Base-by-base conservation (phyloP, 2,797 vertebrate genomes). In the Erpetoichthys calabaricus region DNA sequence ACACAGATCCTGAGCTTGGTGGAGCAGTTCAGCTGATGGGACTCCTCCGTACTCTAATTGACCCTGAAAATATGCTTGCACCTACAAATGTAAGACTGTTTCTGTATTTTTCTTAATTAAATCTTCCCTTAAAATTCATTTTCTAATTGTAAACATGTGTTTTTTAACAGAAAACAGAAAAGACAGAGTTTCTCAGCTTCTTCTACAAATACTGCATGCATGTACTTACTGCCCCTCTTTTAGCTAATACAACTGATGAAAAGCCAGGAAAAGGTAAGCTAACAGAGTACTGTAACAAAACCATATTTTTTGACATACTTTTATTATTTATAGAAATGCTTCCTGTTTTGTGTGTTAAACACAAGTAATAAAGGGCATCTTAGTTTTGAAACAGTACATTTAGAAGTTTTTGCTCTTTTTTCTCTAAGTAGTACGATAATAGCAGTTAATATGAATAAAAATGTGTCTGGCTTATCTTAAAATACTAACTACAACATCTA, bases 171-270 rank as follows among this genome's bases (percentile, higher is more conserved):
- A 99, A 99, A 95, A 93, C 94, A 0, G 96, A 99, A 74, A 99
- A 98, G 80, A 98, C 94, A 0, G 96, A 99, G 65, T 98, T 99
- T 71, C 80, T 99, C 64, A 97, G 92, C 81, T 99, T 99, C 78
- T 99, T 99, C 82, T 99, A 99, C 80, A 98, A 97, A 75, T 94
- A 97, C 86, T 99, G 96, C 79, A 98, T 99, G 96, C 96, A 98
- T 6, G 93, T 98, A 55, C 88, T 99, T 56, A 98, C 95, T 1
- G 96, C 94, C 51, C 96, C 96, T 0, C 86, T 99, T 68, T 76
- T 99, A 84, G 94, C 96, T 60, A 98, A 97, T 67, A 99, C 96
- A 1, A 81, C 90, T 54, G 91, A 93, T 62, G 93, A 98, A 66
- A 94, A 87, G 71, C 81, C 69, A 72, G 84, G 83, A 51, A 92